Percentiles rank a stretch among this genome's conserved stretches.
phyloP scores from a whole-genome alignment of 2,797 vertebrate genomes.

The Hydrolagus colliei region DNA sequence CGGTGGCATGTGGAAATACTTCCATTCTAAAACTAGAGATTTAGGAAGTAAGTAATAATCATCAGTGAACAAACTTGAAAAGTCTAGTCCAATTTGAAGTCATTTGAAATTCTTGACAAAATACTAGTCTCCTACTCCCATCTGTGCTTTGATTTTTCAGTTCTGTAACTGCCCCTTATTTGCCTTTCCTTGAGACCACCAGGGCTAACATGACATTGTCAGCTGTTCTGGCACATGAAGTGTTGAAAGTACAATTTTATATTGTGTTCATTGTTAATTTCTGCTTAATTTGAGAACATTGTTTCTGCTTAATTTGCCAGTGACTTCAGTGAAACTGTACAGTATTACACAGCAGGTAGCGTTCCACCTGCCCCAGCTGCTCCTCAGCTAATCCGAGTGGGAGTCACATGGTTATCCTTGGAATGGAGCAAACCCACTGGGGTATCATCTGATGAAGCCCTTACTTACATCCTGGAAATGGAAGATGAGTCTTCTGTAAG shows the following conservation, averaged over 20 bases:
- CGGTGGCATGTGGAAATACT: no score
- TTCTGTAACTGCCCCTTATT: no score
- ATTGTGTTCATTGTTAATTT: neutral
- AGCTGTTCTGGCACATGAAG: neutral
- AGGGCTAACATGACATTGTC: neutral
- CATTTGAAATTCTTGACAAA: no score
- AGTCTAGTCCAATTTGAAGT: no score
- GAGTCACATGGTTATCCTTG: slow-evolving; percentile 54
- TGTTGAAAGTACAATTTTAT: neutral
- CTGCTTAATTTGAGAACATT: no score
- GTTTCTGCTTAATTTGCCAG: slow-evolving; percentile 43
- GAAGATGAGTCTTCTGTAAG: slow-evolving; percentile 65
- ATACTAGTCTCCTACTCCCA: no score
- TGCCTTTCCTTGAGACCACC: neutral
- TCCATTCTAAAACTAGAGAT: no score
- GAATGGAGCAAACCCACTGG: slow-evolving; percentile 56
- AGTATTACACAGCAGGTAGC: slow-evolving; percentile 55
- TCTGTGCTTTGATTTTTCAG: no score
- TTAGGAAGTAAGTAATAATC: no score
- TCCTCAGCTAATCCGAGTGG: slow-evolving; percentile 48
- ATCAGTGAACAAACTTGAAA: no score
- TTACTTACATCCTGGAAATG: slow-evolving; percentile 63
- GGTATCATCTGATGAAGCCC: slow-evolving; percentile 43
- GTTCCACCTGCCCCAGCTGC: slow-evolving; percentile 49
- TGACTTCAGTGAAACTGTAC: slow-evolving; percentile 58